A percentile compares a stretch with the other conserved stretches of the same genome.
phyloP scores from a whole-genome alignment of 2,797 vertebrate species.

The Tapirus indicus region DNA sequence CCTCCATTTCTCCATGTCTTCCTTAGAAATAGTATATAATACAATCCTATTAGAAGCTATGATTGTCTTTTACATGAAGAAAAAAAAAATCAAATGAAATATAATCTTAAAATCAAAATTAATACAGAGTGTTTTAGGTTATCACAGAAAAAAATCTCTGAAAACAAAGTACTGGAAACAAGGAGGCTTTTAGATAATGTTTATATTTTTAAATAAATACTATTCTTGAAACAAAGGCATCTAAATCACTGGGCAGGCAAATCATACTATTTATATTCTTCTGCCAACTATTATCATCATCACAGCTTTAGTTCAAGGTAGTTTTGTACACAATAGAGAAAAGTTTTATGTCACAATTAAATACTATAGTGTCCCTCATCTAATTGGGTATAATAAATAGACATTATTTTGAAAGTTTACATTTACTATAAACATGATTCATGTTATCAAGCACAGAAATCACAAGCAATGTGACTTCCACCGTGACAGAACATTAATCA shows the following conservation, averaged over 20 bases:
- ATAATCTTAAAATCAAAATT: not conserved
- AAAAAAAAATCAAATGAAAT: slow-evolving; percentile 31
- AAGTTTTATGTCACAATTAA: slow-evolving; percentile 63
- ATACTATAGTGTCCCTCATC: not conserved
- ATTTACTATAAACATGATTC: slow-evolving; percentile 61
- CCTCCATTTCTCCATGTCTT: not conserved
- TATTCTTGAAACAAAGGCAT: slow-evolving; percentile 51
- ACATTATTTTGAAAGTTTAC: slow-evolving; percentile 27
- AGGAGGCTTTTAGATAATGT: not conserved
- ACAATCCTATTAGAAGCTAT: not conserved
- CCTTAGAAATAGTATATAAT: not conserved
- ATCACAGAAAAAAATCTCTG: not conserved
- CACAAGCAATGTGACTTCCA: slow-evolving; percentile 73
- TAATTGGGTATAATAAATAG: slow-evolving; percentile 56
- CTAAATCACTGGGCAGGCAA: not conserved
- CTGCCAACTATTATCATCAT: slow-evolving; percentile 5
- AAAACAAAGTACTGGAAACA: not conserved
- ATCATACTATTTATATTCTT: slow-evolving; percentile 39
- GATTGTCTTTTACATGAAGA: not conserved
- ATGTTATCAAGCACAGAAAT: slow-evolving; percentile 69
- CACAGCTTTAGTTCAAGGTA: slow-evolving; percentile 52
- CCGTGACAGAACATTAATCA: slow-evolving; percentile 78
- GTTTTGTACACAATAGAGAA: slow-evolving; percentile 46
- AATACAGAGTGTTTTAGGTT: not conserved
- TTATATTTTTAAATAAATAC: slow-evolving; percentile 29